Percentiles rank a stretch among this genome's conserved stretches.
phyloP scores from a whole-genome alignment of 1,140 invertebrate species.

The Camponotus floridanus region DNA sequence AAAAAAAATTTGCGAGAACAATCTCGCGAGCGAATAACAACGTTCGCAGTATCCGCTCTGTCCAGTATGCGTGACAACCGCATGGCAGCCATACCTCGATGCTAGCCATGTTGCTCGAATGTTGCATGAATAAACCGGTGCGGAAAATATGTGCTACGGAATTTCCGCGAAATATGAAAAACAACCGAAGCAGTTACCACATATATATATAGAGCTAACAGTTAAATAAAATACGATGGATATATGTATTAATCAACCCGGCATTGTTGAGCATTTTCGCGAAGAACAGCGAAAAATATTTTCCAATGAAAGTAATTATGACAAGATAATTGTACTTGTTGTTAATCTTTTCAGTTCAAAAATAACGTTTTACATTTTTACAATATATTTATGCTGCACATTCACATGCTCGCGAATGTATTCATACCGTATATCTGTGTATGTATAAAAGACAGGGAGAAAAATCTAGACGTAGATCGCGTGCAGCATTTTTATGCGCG shows the following conservation, averaged over 20 bases:
- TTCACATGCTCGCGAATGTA: background rate
- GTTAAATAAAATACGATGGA: slow-evolving; percentile 19
- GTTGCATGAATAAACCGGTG: slow-evolving; percentile 27
- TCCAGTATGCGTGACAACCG: slow-evolving; percentile 24
- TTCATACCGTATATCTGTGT: background rate
- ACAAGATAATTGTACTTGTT: background rate
- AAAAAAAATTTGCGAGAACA: slow-evolving; percentile 39
- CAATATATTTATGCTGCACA: background rate
- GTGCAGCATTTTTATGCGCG: background rate
- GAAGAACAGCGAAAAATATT: background rate
- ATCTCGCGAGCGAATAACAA: slow-evolving; percentile 32
- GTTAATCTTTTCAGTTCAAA: too few relatives aligned
- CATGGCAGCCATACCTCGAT: background rate
- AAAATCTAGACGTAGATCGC: too few relatives aligned
- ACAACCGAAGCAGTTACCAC: background rate
- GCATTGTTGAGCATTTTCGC: background rate
- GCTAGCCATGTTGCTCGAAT: too few relatives aligned
- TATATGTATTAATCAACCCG: slow-evolving; percentile 8
- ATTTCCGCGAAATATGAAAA: slow-evolving; percentile 31
- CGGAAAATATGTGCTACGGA: slow-evolving; percentile 19
- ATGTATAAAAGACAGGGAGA: too few relatives aligned
- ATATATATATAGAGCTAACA: background rate
- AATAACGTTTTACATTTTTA: background rate
- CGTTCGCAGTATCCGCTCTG: background rate
- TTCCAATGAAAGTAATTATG: background rate